A percentile compares a stretch with the other conserved stretches of the same genome.
Conservation (phyloP, 2,113 vertebrate species). For the Mirounga angustirostris region DNA sequence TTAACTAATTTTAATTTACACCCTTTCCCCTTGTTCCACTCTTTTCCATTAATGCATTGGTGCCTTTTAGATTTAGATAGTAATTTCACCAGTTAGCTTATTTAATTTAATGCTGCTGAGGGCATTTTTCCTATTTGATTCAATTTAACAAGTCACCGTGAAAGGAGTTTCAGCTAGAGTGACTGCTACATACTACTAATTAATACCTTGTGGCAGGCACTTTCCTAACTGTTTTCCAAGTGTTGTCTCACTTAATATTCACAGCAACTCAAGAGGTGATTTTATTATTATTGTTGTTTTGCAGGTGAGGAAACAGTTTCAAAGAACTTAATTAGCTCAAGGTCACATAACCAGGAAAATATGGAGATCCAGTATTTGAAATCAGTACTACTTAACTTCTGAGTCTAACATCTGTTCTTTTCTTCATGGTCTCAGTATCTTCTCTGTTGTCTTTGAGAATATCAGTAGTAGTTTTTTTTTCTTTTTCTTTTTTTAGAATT, state of each 20-base stretch:
- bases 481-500: neutral
- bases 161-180: neutral
- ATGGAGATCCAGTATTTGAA: neutral
- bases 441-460: neutral
- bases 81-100: slow-evolving; percentile 36
- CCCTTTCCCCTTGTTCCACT: neutral
- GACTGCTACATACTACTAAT: neutral
- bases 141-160: neutral
- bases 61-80: slow-evolving; percentile 35
- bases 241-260: neutral
- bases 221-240: neutral
- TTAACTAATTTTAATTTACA: slow-evolving; percentile 45
- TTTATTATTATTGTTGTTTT: neutral
- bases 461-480: neutral
- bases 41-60: neutral
- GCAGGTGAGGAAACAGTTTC: neutral
- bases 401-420: neutral
- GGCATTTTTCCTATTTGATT: neutral
- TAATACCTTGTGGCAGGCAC: neutral
- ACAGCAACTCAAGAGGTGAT: neutral
- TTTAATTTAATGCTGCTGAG: slow-evolving; percentile 18
- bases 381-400: neutral
- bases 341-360: neutral
- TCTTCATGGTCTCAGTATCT: neutral
- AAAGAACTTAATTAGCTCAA: neutral